phyloP scores from a whole-genome alignment of 2,888 invertebrate genomes.

The Ctena decussata region DNA sequence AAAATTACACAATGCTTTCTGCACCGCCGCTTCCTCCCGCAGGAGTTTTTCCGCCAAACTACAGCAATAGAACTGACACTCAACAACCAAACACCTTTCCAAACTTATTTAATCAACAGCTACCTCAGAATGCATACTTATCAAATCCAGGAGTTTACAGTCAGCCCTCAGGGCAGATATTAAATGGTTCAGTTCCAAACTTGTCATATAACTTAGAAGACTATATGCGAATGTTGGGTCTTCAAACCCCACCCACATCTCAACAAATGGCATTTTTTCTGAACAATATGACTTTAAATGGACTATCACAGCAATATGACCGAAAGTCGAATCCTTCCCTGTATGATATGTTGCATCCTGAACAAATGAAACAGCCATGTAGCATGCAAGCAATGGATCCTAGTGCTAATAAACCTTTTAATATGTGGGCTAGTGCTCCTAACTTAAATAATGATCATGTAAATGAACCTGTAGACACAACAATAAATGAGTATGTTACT shows the following conservation, averaged over 20 bases:
- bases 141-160: conserved; percentile 55
- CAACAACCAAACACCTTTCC: conserved; percentile 34
- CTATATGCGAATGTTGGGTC: conserved; percentile 78
- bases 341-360: conserved; percentile 50
- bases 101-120: conserved; percentile 53
- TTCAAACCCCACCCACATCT: conserved; percentile 70
- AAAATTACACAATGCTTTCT: conserved; percentile 56
- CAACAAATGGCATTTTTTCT: conserved; percentile 79
- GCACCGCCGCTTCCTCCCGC: conserved; percentile 68
- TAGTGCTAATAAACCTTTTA: conserved; percentile 33
- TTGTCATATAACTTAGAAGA: conserved; percentile 72
- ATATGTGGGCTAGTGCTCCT: conserved; percentile 58
- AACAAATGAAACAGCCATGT: conserved; percentile 44
- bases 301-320: conserved; percentile 44
- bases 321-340: conserved; percentile 55
- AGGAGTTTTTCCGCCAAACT: conserved; percentile 57
- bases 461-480: neutral
- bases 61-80: conserved; percentile 31
- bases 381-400: conserved; percentile 23
- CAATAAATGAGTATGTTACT: conserved; percentile 53
- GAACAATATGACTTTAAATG: conserved; percentile 63
- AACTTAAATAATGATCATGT: conserved; percentile 32
- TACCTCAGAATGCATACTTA: conserved; percentile 58
- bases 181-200: conserved; percentile 55
- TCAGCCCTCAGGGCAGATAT: conserved; percentile 45